These are phyloP conservation scores for Ennomos fuscantarius DNA, from an alignment of 2,888 invertebrate species.

Conservation along the genomic window DNA sequence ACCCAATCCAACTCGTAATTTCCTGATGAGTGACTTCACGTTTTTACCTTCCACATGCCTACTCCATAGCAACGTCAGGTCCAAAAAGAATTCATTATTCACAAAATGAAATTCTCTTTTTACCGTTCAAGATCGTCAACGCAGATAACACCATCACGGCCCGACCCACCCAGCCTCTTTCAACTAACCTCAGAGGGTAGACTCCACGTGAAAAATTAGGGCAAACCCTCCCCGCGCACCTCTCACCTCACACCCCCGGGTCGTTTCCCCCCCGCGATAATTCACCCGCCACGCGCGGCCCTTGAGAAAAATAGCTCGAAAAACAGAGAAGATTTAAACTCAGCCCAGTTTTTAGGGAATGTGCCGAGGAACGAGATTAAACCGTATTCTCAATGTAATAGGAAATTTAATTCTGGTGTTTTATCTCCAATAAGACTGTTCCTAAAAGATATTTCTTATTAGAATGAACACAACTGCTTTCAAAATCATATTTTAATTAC, in stretches of 20 bases:
- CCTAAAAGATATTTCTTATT: no score
- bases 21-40: constrained; percentile 24
- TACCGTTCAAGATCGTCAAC: constrained; percentile 40
- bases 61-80: constrained; percentile 21
- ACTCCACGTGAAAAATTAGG: constrained; percentile 75
- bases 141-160: constrained; percentile 41
- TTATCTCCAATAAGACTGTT: neutral
- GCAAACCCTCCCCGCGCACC: constrained; percentile 58
- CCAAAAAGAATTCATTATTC: constrained; percentile 35
- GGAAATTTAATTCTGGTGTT: neutral
- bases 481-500: no score
- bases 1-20: constrained; percentile 9
- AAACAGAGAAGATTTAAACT: constrained; percentile 78
- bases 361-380: constrained; percentile 45
- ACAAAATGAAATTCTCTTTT: constrained; percentile 38
- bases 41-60: constrained; percentile 3
- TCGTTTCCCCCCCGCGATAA: constrained; percentile 55
- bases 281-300: constrained; percentile 68
- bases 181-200: constrained; percentile 61
- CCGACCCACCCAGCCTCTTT: constrained; percentile 61
- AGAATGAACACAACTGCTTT: no score
- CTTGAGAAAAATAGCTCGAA: constrained; percentile 84
- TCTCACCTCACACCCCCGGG: constrained; percentile 45
- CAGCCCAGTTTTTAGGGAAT: constrained; percentile 57
- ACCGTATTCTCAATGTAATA: constrained; percentile 13